Conservation (phyloP, 2,888 invertebrate genomes). For the Agrotis puta region DNA sequence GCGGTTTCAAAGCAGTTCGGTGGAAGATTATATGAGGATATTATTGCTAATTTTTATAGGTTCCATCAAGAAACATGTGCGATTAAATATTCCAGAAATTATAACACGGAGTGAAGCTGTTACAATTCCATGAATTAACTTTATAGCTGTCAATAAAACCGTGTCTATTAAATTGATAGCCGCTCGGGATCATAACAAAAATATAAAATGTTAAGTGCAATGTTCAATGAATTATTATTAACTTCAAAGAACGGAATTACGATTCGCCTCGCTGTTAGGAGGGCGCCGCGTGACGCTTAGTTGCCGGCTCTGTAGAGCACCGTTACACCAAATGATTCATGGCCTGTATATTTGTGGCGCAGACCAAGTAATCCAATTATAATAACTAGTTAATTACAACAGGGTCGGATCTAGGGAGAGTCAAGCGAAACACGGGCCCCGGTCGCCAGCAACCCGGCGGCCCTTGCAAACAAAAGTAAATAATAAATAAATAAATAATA, state of each 20-base stretch:
- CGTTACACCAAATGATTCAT: not conserved
- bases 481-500: too few species aligned
- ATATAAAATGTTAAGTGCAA: constrained; percentile 12
- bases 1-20: not conserved
- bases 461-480: too few species aligned
- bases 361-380: constrained; percentile 22
- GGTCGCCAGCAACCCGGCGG: too few species aligned
- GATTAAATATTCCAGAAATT: constrained; percentile 14
- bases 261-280: constrained; percentile 13
- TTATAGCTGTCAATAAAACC: constrained; percentile 27
- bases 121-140: constrained; percentile 22
- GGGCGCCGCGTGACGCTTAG: constrained; percentile 17
- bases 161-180: constrained; percentile 26
- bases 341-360: constrained; percentile 14
- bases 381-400: constrained; percentile 1
- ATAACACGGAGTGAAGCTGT: constrained; percentile 15
- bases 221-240: constrained; percentile 13
- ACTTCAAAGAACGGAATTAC: constrained; percentile 15
- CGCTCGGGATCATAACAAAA: constrained; percentile 20
- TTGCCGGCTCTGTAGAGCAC: not conserved
- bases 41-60: constrained; percentile 3
- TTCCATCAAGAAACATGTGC: not conserved
- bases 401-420: too few species aligned
- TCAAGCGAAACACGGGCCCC: too few species aligned
- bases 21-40: constrained; percentile 4